Percentiles rank a stretch among this genome's conserved stretches.
These are phyloP conservation scores for Zenarchopterus dispar DNA, from an alignment of 2,797 vertebrate genomes.

Conservation along the genomic window DNA sequence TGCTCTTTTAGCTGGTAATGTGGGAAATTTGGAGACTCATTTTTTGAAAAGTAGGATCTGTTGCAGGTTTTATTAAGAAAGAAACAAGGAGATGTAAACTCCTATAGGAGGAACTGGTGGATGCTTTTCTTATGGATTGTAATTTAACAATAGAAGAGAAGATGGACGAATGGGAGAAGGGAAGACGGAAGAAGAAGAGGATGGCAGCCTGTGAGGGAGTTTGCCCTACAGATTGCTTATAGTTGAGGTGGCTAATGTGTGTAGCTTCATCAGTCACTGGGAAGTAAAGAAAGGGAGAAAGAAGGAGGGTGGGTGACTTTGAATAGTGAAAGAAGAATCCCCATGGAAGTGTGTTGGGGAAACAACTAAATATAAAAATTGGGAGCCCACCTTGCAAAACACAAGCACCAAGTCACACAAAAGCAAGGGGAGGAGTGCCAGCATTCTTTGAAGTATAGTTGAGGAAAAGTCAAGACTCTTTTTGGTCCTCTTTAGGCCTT, in stretches of 20 bases:
- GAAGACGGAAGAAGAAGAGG: conserved; percentile 22
- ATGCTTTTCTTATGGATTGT: conserved; percentile 41
- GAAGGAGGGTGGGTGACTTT: conserved; percentile 48
- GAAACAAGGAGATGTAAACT: conserved; percentile 28
- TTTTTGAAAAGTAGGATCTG: conserved; percentile 73
- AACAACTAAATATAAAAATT: conserved; percentile 54
- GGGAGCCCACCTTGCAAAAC: conserved; percentile 54
- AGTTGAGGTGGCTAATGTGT: conserved; percentile 51
- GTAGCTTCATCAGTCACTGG: conserved; percentile 33
- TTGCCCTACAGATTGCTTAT: conserved; percentile 62
- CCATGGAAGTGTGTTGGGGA: conserved; percentile 28
- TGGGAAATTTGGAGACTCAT: conserved; percentile 37
- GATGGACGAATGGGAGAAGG: conserved; percentile 43
- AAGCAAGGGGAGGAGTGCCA: conserved; percentile 67
- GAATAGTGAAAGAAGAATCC: conserved; percentile 65
- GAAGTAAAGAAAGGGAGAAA: conserved; percentile 58
- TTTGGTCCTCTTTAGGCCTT: conserved; percentile 63
- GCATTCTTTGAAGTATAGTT: conserved; percentile 71
- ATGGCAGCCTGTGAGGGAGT: conserved; percentile 35
- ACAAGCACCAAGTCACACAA: conserved; percentile 80
- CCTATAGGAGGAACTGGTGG: conserved; percentile 31
- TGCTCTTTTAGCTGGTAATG: conserved; percentile 29
- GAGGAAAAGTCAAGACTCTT: conserved; percentile 68
- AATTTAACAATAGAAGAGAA: conserved; percentile 42
- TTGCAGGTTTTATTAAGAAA: conserved; percentile 47